These are phyloP conservation scores for Beaufortia kweichowensis DNA, from an alignment of 2,113 vertebrate species.

Conservation along the genomic window DNA sequence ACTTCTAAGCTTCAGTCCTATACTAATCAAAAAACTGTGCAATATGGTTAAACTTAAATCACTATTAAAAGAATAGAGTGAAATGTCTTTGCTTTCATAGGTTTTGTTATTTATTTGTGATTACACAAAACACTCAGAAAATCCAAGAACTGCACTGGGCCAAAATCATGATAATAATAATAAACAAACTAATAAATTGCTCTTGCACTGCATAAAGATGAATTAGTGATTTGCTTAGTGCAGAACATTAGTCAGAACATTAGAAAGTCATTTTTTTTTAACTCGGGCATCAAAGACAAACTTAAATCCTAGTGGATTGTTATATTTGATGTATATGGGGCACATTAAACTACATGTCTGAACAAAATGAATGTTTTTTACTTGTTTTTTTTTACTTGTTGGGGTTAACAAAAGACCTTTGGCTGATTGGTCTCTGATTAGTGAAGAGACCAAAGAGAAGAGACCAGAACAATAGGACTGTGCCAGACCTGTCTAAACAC, in stretches of 20 bases:
- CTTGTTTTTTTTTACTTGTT: slow-evolving; percentile 21
- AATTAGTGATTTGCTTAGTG: slow-evolving; percentile 25
- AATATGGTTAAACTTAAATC: neutral
- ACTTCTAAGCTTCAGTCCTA: no score
- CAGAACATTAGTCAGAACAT: neutral
- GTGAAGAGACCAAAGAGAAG: slow-evolving; percentile 13
- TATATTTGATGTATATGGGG: slow-evolving; percentile 46
- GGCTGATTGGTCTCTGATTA: slow-evolving; percentile 42
- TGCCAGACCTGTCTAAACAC: slow-evolving; percentile 48
- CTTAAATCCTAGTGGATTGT: slow-evolving; percentile 31
- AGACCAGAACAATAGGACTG: slow-evolving; percentile 41
- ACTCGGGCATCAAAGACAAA: slow-evolving; percentile 9
- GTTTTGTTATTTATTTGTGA: neutral
- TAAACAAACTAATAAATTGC: slow-evolving; percentile 3
- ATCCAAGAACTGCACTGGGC: neutral
- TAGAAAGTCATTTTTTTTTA: slow-evolving; percentile 17
- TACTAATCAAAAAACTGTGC: no score
- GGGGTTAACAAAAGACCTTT: slow-evolving; percentile 47
- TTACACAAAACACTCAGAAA: neutral
- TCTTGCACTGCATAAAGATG: neutral
- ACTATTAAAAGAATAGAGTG: no score
- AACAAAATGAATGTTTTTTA: slow-evolving; percentile 25
- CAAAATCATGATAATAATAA: slow-evolving; percentile 15
- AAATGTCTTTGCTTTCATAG: neutral
- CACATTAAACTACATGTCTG: slow-evolving; percentile 22